These are phyloP conservation scores for Pollenia labialis DNA, from an alignment of 2,888 invertebrate species.

Conservation along the genomic window DNA sequence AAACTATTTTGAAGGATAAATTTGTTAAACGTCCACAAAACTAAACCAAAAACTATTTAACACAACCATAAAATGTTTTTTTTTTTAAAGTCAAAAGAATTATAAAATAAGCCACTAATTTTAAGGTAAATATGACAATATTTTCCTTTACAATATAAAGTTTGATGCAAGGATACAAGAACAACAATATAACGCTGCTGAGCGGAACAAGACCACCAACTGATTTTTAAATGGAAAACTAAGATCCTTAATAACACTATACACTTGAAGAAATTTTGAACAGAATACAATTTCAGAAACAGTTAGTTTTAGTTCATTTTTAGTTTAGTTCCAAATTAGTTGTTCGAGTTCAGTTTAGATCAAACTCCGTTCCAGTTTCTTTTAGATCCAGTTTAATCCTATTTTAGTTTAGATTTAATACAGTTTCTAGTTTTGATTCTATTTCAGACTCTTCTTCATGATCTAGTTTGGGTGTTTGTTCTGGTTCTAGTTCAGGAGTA, in stretches of 20 bases:
- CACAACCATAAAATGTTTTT: slow-evolving; percentile 34
- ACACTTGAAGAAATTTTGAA: slow-evolving; percentile 29
- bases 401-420: no score
- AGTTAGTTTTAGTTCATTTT: no score
- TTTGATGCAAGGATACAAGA: slow-evolving; percentile 37
- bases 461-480: no score
- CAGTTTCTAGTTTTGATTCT: no score
- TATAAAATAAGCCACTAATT: slow-evolving; percentile 68
- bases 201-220: slow-evolving; percentile 68
- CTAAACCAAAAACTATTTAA: slow-evolving; percentile 70
- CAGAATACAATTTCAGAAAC: background rate
- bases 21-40: slow-evolving; percentile 61
- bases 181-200: slow-evolving; percentile 42
- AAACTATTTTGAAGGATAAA: slow-evolving; percentile 39
- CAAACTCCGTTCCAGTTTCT: no score
- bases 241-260: slow-evolving; percentile 38
- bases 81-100: background rate
- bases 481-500: no score
- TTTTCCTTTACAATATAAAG: slow-evolving; percentile 22
- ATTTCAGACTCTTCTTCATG: no score
- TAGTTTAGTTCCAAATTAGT: no score
- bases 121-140: slow-evolving; percentile 69
- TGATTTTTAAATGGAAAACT: slow-evolving; percentile 60
- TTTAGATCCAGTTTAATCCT: no score
- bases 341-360: no score